Percentiles rank a stretch among this genome's conserved stretches.
phyloP scores from a whole-genome alignment of 2,113 vertebrate genomes.

The Alexandromys fortis region DNA sequence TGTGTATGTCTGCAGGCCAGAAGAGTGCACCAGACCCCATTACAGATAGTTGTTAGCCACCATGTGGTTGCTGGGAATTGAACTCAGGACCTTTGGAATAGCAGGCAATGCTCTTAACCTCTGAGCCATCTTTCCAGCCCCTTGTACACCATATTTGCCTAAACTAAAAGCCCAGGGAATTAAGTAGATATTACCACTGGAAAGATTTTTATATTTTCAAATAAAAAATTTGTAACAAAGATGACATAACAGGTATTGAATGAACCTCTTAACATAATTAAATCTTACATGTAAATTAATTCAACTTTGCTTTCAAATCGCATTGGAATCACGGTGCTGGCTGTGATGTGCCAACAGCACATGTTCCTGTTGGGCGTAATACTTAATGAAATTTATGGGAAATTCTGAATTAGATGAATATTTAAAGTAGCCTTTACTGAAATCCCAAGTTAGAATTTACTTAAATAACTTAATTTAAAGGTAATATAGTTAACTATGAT shows the following conservation, averaged over 20 bases:
- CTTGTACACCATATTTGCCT: background rate
- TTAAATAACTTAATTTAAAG: conserved; percentile 48
- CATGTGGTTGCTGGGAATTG: too few species aligned
- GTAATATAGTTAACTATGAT: conserved; percentile 31
- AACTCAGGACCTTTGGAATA: too few species aligned
- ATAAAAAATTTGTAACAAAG: conserved; percentile 55
- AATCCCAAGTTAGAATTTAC: conserved; percentile 33
- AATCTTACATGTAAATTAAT: conserved; percentile 65
- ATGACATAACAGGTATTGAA: conserved; percentile 67
- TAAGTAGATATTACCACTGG: conserved; percentile 38
- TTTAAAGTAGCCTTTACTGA: conserved; percentile 53
- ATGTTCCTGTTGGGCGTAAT: background rate
- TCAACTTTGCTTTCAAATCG: conserved; percentile 48
- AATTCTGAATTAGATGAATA: conserved; percentile 43
- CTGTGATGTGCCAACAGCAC: background rate
- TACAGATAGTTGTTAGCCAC: too few species aligned
- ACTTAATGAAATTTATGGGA: conserved; percentile 35
- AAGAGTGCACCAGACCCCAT: too few species aligned
- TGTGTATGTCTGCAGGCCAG: too few species aligned
- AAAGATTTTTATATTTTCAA: conserved; percentile 50
- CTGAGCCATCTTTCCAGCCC: too few species aligned
- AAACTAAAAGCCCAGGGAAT: conserved; percentile 71
- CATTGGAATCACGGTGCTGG: conserved; percentile 7
- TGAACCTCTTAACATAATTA: conserved; percentile 29
- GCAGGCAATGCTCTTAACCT: too few species aligned